Conservation (phyloP, 2,797 vertebrate species). For the Argentina silus region DNA sequence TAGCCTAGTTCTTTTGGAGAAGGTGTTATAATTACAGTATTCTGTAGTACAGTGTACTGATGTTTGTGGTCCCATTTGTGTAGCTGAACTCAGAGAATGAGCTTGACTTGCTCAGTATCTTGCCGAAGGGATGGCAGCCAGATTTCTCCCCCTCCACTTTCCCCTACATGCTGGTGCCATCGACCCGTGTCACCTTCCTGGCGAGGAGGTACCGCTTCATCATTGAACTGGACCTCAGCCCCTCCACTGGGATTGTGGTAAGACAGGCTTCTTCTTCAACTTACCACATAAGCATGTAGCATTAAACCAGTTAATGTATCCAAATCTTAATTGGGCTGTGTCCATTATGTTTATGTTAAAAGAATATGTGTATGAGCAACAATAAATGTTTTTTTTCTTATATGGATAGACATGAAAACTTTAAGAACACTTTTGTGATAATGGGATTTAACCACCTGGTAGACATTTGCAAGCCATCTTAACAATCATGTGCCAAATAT, state of each 20-base stretch:
- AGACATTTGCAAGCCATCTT: background rate
- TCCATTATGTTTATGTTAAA: background rate
- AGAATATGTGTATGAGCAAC: background rate
- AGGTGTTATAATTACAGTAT: background rate
- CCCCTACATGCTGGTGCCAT: slow-evolving; percentile 88
- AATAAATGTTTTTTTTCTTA: background rate
- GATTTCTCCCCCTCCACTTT: slow-evolving; percentile 76
- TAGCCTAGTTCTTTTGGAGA: background rate
- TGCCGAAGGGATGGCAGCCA: slow-evolving; percentile 92
- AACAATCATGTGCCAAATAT: slow-evolving; percentile 8
- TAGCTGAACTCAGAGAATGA: slow-evolving; percentile 89
- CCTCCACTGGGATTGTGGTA: slow-evolving; percentile 98
- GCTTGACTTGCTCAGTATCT: slow-evolving; percentile 88
- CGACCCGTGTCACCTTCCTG: slow-evolving; percentile 91
- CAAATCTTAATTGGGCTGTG: background rate
- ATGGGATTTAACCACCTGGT: background rate
- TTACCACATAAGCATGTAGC: background rate
- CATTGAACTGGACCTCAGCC: slow-evolving; percentile 96
- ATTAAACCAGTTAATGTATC: too few relatives aligned
- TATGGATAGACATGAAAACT: background rate
- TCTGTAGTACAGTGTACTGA: background rate
- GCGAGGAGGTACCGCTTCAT: slow-evolving; percentile 96
- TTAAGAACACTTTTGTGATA: background rate
- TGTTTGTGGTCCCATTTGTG: background rate
- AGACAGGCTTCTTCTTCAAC: slow-evolving; percentile 48